These are phyloP conservation scores for Epinotia bilunana DNA, from an alignment of 2,888 invertebrate genomes.

Conservation along the genomic window DNA sequence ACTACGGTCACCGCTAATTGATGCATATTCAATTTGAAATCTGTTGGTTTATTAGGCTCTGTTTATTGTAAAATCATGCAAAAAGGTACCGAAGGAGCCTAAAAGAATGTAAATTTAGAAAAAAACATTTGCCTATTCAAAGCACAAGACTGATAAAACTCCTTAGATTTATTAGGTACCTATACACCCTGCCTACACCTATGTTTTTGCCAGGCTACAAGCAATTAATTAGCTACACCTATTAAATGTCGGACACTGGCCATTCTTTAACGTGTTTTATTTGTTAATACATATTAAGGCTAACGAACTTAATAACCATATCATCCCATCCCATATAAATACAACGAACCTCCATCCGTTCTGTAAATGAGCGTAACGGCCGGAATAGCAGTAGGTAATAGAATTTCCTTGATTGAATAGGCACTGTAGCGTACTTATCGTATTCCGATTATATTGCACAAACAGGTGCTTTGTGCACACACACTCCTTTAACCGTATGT, in stretches of 20 bases:
- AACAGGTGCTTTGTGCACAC: slow-evolving; percentile 27
- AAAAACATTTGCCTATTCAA: not conserved
- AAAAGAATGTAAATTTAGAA: not conserved
- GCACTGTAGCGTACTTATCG: slow-evolving; percentile 38
- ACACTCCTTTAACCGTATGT: slow-evolving; percentile 6
- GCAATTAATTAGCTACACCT: not conserved
- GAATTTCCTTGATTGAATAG: slow-evolving; percentile 43
- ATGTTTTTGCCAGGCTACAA: not conserved
- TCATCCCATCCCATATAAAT: slow-evolving; percentile 11
- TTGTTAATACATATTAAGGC: not conserved
- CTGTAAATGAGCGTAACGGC: slow-evolving; percentile 40
- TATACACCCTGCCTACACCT: too few relatives aligned
- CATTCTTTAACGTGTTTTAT: not conserved
- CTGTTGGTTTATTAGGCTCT: not conserved
- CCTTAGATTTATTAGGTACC: not conserved
- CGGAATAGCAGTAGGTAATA: slow-evolving; percentile 40
- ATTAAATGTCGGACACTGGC: too few relatives aligned
- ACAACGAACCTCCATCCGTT: slow-evolving; percentile 23
- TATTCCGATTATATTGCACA: slow-evolving; percentile 42
- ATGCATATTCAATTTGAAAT: slow-evolving; percentile 2
- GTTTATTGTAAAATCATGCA: not conserved
- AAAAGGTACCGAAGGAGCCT: not conserved
- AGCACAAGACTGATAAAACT: not conserved
- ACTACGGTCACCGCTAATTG: not conserved
- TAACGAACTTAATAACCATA: slow-evolving; percentile 2